Evolutionary conservation across 2,888 invertebrate genomes (phyloP).

Genomic region (Sabellastarte sp.): DNA sequence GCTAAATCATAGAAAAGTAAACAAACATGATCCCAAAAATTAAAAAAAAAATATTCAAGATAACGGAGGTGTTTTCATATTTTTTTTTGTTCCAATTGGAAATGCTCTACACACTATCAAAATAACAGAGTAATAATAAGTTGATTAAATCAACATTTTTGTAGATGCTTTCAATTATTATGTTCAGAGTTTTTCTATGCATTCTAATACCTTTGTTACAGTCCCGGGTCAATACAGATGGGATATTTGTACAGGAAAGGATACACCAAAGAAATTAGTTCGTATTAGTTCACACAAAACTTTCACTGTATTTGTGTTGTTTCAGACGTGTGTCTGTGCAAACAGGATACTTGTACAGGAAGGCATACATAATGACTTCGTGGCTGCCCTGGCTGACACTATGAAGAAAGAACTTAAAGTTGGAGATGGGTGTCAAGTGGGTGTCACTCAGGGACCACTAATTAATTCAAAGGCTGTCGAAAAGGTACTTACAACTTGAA

Average conservation of each 20-base stretch:
- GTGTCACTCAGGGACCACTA: slow-evolving; percentile 84
- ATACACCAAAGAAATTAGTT: no score
- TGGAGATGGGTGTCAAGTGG: slow-evolving; percentile 75
- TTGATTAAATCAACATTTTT: no score
- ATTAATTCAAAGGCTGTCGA: slow-evolving; percentile 82
- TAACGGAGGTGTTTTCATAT: no score
- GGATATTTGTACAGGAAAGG: no score
- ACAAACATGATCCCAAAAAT: neutral
- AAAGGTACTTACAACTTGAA: slow-evolving; percentile 64
- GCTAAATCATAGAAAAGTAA: neutral
- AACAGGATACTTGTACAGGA: slow-evolving; percentile 68
- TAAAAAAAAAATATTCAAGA: neutral
- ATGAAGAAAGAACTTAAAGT: slow-evolving; percentile 72
- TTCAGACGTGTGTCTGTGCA: slow-evolving; percentile 87
- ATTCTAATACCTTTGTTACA: no score
- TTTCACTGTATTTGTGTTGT: slow-evolving; percentile 10
- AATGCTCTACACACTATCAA: no score
- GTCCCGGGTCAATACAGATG: no score
- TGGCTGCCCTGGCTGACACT: slow-evolving; percentile 69
- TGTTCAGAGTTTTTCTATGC: no score
- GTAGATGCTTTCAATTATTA: no score
- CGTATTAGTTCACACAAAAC: no score
- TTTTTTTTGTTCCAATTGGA: no score
- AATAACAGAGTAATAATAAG: no score
- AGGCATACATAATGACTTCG: slow-evolving; percentile 76